Evolutionary conservation across 1,140 invertebrate species (phyloP).

Genomic region (Oncopeltus fasciatus): DNA sequence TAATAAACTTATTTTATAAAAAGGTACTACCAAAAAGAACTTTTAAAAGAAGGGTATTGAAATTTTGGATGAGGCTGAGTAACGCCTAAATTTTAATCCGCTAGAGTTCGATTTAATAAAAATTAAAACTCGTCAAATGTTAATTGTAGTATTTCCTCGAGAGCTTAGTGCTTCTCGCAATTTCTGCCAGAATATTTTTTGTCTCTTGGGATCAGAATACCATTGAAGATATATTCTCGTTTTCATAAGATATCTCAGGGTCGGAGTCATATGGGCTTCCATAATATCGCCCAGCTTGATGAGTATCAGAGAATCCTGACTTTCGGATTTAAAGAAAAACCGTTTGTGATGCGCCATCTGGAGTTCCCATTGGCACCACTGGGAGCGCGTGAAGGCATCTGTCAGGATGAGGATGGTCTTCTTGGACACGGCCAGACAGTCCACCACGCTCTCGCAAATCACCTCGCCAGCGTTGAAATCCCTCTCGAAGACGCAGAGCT

Average conservation of each 20-base stretch:
- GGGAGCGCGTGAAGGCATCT: slow-evolving; percentile 44
- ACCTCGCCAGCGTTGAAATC: slow-evolving; percentile 46
- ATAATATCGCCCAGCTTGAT: slow-evolving; percentile 41
- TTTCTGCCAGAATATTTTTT: slow-evolving; percentile 37
- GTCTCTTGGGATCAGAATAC: slow-evolving; percentile 32
- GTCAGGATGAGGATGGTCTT: slow-evolving; percentile 47
- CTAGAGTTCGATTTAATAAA: too few species aligned
- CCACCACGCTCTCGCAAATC: slow-evolving; percentile 43
- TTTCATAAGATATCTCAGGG: slow-evolving; percentile 40
- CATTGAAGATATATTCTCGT: slow-evolving; percentile 45
- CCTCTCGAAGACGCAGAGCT: slow-evolving; percentile 46
- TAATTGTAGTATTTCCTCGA: too few species aligned
- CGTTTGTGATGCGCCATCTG: slow-evolving; percentile 35
- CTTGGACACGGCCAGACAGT: slow-evolving; percentile 40
- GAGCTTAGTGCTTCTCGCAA: slow-evolving; percentile 28
- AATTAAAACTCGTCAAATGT: too few species aligned
- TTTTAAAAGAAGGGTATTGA: too few species aligned
- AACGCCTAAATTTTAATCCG: too few species aligned
- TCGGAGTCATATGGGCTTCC: slow-evolving; percentile 36
- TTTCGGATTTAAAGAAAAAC: slow-evolving; percentile 18
- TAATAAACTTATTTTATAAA: too few species aligned
- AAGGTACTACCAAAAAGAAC: too few species aligned
- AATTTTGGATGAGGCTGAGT: too few species aligned
- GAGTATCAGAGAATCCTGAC: slow-evolving; percentile 40
- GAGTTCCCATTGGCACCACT: slow-evolving; percentile 52